These are phyloP conservation scores for Blastomussa wellsi DNA, from an alignment of 92 coral and sea anemone species.

Conservation along the genomic window DNA sequence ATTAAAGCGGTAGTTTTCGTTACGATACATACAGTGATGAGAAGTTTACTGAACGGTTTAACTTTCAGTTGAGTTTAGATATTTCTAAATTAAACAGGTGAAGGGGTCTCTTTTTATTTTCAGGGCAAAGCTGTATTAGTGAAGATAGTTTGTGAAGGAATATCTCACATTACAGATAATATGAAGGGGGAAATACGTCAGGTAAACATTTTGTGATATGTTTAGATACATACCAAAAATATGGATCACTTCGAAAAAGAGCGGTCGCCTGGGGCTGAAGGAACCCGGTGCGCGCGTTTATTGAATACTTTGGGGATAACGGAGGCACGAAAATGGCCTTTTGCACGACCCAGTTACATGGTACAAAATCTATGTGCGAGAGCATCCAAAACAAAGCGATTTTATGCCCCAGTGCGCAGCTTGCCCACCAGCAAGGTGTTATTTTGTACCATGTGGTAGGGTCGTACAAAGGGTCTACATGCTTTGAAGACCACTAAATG, in stretches of 20 bases:
- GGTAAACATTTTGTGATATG: conserved; percentile 11
- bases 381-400: too few species aligned
- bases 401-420: too few species aligned
- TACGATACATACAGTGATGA: not conserved
- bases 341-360: too few species aligned
- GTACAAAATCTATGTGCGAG: too few species aligned
- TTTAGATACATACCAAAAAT: not conserved
- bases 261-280: too few species aligned
- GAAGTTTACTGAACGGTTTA: not conserved
- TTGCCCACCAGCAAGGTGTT: too few species aligned
- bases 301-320: too few species aligned
- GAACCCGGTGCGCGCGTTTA: too few species aligned
- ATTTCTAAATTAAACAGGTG: not conserved
- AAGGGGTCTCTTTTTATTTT: not conserved
- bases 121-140: conserved; percentile 58
- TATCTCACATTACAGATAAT: conserved; percentile 39
- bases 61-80: not conserved
- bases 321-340: too few species aligned
- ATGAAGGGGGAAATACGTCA: conserved; percentile 45
- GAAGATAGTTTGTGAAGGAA: conserved; percentile 26
- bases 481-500: too few species aligned
- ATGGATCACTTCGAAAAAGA: not conserved
- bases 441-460: too few species aligned
- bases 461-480: too few species aligned
- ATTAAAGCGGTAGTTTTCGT: not conserved